Percentiles rank a stretch among this genome's conserved stretches.
These are phyloP conservation scores for Leptura quadrifasciata DNA, from an alignment of 2,888 invertebrate species.

Conservation along the genomic window DNA sequence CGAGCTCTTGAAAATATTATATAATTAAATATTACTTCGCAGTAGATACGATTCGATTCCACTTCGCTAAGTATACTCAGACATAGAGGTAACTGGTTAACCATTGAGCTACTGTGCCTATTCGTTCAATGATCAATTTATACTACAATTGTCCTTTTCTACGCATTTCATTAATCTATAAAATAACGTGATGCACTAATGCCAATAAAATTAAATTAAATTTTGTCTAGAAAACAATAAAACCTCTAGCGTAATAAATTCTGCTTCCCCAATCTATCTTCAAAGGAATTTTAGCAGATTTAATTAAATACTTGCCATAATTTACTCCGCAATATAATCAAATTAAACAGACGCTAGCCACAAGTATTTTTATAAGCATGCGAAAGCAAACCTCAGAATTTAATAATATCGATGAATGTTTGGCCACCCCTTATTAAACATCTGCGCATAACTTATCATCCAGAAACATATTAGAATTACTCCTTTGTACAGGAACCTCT, in stretches of 20 bases:
- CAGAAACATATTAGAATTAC: slow-evolving; percentile 51
- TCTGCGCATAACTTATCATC: slow-evolving; percentile 54
- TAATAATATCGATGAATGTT: slow-evolving; percentile 52
- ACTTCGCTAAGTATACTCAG: too few relatives aligned
- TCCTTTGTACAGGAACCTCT: slow-evolving; percentile 52
- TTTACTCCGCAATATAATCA: slow-evolving; percentile 9
- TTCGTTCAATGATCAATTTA: too few relatives aligned
- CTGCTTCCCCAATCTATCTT: background rate
- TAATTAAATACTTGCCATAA: slow-evolving; percentile 29
- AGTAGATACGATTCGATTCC: too few relatives aligned
- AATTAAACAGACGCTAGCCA: slow-evolving; percentile 40
- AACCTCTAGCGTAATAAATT: background rate
- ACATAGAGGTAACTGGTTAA: too few relatives aligned
- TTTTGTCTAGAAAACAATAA: background rate
- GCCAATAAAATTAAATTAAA: background rate
- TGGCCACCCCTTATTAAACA: slow-evolving; percentile 55
- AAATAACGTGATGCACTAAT: background rate
- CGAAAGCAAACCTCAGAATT: slow-evolving; percentile 51
- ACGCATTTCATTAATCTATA: too few relatives aligned
- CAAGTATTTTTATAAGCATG: slow-evolving; percentile 56
- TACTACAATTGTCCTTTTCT: too few relatives aligned
- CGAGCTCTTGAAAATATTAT: too few relatives aligned
- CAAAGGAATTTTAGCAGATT: slow-evolving; percentile 15
- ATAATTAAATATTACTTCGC: too few relatives aligned
- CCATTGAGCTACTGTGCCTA: too few relatives aligned